Conservation (phyloP, 1,140 invertebrate genomes). For the Bombus soroeensis region DNA sequence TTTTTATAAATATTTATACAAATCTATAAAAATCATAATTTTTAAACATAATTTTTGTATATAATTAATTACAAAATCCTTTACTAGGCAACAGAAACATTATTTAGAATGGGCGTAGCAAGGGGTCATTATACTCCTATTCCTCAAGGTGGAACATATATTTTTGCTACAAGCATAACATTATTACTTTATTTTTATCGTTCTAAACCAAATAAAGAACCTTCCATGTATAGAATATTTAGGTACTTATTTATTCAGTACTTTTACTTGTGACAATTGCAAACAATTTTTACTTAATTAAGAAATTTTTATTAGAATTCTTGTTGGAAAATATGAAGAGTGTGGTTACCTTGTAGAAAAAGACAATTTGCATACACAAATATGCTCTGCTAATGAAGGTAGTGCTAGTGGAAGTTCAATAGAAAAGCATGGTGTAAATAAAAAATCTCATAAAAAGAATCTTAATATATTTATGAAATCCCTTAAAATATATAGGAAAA, state of each 20-base stretch:
- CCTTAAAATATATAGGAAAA: slow-evolving; percentile 80
- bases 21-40: slow-evolving; percentile 9
- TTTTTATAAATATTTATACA: background rate
- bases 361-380: slow-evolving; percentile 44
- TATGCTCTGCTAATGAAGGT: slow-evolving; percentile 32
- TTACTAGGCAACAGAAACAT: slow-evolving; percentile 88
- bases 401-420: background rate
- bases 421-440: slow-evolving; percentile 42
- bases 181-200: slow-evolving; percentile 85
- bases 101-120: slow-evolving; percentile 88
- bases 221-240: slow-evolving; percentile 87
- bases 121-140: slow-evolving; percentile 86
- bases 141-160: slow-evolving; percentile 86
- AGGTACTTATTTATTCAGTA: slow-evolving; percentile 76
- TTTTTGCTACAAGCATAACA: slow-evolving; percentile 86
- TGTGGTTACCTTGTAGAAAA: slow-evolving; percentile 63
- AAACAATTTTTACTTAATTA: slow-evolving; percentile 31
- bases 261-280: background rate
- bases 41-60: background rate
- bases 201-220: slow-evolving; percentile 80
- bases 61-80: slow-evolving; percentile 1
- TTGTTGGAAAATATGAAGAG: slow-evolving; percentile 86
- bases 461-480: slow-evolving; percentile 79
- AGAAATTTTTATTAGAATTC: slow-evolving; percentile 81
- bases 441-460: slow-evolving; percentile 66